phyloP scores from a whole-genome alignment of 2,797 vertebrate species.

The Periophthalmus magnuspinnatus region DNA sequence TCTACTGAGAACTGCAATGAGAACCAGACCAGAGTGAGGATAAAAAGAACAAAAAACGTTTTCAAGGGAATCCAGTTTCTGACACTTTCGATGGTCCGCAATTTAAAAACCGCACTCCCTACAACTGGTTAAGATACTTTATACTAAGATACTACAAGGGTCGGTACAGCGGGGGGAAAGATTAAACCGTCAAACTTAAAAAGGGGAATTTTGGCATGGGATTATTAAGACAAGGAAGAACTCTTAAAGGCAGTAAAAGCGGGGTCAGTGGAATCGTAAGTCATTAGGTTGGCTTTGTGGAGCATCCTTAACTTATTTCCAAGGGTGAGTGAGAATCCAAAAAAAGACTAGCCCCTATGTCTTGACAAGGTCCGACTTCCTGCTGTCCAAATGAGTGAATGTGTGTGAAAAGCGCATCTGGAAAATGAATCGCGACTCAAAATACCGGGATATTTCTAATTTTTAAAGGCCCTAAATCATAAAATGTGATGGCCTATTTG shows the following conservation, averaged over 20 bases:
- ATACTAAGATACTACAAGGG: conserved; percentile 22
- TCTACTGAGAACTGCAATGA: conserved; percentile 54
- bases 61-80: conserved; percentile 39
- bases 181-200: conserved; percentile 26
- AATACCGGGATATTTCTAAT: no score
- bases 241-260: conserved; percentile 36
- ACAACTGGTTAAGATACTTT: conserved; percentile 39
- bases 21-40: conserved; percentile 45
- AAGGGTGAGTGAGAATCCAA: conserved; percentile 41
- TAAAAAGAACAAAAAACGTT: conserved; percentile 14
- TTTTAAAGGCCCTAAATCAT: conserved; percentile 13
- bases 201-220: conserved; percentile 20
- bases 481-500: neutral
- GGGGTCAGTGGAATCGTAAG: conserved; percentile 31
- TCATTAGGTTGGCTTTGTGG: conserved; percentile 43
- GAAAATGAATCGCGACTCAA: conserved; percentile 43
- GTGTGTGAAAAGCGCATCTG: conserved; percentile 62
- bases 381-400: conserved; percentile 48
- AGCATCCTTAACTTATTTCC: conserved; percentile 48
- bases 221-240: conserved; percentile 15
- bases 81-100: conserved; percentile 40
- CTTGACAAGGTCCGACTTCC: conserved; percentile 49
- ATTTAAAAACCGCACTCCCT: conserved; percentile 24
- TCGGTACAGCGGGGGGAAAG: conserved; percentile 13
- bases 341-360: conserved; percentile 44